Evolutionary conservation across 2,888 invertebrate species (phyloP), one percentile per base, ranked within the genome.

Genomic region (Mechanitis mazaeus): DNA sequence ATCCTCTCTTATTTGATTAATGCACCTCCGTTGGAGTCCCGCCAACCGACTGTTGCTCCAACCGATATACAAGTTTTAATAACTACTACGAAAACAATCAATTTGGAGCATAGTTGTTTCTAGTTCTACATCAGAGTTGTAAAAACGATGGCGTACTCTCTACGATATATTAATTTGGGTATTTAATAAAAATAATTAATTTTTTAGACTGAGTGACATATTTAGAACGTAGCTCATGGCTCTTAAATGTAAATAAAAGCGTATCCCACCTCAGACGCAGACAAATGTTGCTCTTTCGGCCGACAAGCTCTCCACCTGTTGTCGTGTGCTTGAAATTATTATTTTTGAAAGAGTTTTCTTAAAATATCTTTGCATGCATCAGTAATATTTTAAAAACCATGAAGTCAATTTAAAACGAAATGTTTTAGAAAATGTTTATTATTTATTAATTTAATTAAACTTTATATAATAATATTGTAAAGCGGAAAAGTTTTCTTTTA

Each of bases 1-100:
- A 83, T 83, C 74, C 76, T 72, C 75, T 61, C 66, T 54, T 63
- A 71, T 74, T 73, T 81, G 81, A 80, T 80, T 72, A 76, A 81
- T 74, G 74, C 72, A 68, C 67, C 70, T 67, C 60, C 56, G 33
- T 62, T 77, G 77, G 77, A 72, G 31, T 20, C 11, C 11, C 58
- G 75, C 77, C 77, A 77, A 65, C 53, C 67, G 67, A 65, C 71
- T 72, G 75, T 72, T 75, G 72, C 75, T 75, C 70, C 70, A 69
- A 71, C 72, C 67, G 60, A 55, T 61, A 69, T 67, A 68, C 70
- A 72, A 75, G 72, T 75, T 75, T 76, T 77, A 77, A 77, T 77
- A 77, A 77, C 77, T 71, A 71, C 69, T 71, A 70, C 67, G 68
- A 77, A 75, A 77, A 77, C 77, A 77, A 78, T 75, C 69, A 73